Conservation (phyloP, 2,113 vertebrate genomes). For the mouse (Mus musculus) region DNA sequence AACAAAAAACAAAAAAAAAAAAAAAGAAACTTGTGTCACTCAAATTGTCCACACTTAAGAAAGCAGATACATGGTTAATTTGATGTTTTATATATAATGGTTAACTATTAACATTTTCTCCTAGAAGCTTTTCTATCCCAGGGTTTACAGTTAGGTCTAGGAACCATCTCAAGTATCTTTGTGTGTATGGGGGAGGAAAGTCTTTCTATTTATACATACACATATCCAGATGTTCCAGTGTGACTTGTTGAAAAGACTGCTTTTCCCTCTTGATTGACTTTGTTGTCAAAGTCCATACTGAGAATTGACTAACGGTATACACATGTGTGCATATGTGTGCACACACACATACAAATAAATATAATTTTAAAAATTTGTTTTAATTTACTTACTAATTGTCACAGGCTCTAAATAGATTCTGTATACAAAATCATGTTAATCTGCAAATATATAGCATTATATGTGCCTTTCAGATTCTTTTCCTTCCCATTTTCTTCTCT, state of each 20-base stretch:
- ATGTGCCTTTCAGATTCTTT: not conserved
- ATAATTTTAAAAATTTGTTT: not conserved
- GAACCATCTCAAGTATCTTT: not conserved
- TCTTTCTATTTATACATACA: not conserved
- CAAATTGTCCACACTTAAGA: not conserved
- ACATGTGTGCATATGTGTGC: not conserved
- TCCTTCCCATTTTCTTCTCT: not conserved
- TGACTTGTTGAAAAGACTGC: constrained; percentile 43
- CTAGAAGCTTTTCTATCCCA: not conserved
- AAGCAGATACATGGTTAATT: not conserved
- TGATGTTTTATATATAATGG: not conserved
- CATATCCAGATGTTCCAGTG: not conserved
- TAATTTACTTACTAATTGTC: not conserved
- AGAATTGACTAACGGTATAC: not conserved
- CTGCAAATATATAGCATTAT: not conserved
- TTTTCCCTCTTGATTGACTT: not conserved
- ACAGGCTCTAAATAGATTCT: not conserved
- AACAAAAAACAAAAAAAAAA: too few relatives aligned
- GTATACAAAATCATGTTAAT: not conserved
- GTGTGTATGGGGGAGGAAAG: not conserved
- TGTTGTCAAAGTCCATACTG: not conserved
- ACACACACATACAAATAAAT: not conserved
- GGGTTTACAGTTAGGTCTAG: constrained; percentile 2
- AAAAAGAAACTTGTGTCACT: not conserved
- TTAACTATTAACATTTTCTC: not conserved